phyloP scores from a whole-genome alignment of 2,113 vertebrate genomes.

The Chaenocephalus aceratus region DNA sequence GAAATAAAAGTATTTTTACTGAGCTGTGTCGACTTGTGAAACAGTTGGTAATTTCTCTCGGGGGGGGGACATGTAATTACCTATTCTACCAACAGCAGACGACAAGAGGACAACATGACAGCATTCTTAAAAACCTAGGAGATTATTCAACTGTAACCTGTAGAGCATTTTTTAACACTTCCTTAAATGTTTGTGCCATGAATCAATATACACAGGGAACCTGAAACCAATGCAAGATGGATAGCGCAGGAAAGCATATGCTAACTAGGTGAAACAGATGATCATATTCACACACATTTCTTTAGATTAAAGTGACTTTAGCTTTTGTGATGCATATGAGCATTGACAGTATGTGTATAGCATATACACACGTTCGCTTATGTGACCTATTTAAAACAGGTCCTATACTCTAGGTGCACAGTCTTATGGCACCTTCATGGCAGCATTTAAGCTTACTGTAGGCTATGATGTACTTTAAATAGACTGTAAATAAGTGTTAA shows the following conservation, averaged over 20 bases:
- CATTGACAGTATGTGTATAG: not conserved
- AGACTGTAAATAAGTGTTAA: constrained; percentile 14
- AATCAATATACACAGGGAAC: rapidly evolving
- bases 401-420: constrained; percentile 12
- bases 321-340: not conserved
- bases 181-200: not conserved
- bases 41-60: no score
- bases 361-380: not conserved
- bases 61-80: no score
- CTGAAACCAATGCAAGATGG: not conserved
- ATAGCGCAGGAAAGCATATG: not conserved
- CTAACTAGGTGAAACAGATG: not conserved
- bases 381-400: constrained; percentile 12
- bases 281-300: constrained; percentile 1
- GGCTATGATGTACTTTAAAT: constrained; percentile 35
- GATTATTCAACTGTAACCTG: not conserved
- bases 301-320: not conserved
- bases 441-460: constrained; percentile 16
- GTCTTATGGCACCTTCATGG: not conserved
- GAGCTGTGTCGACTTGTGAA: not conserved
- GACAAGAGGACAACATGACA: not conserved
- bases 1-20: not conserved
- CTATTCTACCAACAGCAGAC: not conserved
- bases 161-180: not conserved
- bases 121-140: not conserved